Conservation (phyloP, 2,888 invertebrate genomes). For the Mythimna vitellina region DNA sequence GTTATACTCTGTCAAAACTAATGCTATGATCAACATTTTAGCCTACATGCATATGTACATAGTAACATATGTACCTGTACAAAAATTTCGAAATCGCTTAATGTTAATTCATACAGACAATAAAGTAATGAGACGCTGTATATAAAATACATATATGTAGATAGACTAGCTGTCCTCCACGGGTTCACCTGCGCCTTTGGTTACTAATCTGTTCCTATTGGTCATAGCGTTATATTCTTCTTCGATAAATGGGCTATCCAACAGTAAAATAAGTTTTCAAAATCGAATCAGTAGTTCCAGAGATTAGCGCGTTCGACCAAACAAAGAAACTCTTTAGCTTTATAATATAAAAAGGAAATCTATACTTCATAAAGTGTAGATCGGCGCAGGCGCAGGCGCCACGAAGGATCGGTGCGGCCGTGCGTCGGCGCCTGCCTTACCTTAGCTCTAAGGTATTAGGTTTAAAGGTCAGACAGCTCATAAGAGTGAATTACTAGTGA, state of each 20-base stretch:
- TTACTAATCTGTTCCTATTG: no score
- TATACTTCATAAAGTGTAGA: constrained; percentile 7
- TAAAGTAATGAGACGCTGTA: constrained; percentile 32
- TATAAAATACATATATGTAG: constrained; percentile 1
- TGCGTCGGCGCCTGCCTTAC: constrained; percentile 52
- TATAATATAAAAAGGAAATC: no score
- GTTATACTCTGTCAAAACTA: background rate
- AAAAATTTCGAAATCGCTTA: constrained; percentile 9
- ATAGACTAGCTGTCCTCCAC: no score
- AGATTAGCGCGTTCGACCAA: no score
- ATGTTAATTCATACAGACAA: constrained; percentile 17
- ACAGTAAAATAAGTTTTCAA: no score
- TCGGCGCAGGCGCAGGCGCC: constrained; percentile 48
- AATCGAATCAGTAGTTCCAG: no score
- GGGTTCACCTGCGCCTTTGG: no score
- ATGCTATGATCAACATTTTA: background rate
- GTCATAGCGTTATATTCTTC: no score
- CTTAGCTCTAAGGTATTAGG: constrained; percentile 59
- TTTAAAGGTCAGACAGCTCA: constrained; percentile 58
- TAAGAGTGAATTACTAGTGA: constrained; percentile 57
- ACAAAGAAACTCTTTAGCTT: no score
- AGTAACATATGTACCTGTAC: background rate
- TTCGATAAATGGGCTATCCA: no score
- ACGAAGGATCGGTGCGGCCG: constrained; percentile 41
- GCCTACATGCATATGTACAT: constrained; percentile 7